Evolutionary conservation across 2,113 vertebrate genomes (phyloP).

Genomic region (Pseudopipra pipra): DNA sequence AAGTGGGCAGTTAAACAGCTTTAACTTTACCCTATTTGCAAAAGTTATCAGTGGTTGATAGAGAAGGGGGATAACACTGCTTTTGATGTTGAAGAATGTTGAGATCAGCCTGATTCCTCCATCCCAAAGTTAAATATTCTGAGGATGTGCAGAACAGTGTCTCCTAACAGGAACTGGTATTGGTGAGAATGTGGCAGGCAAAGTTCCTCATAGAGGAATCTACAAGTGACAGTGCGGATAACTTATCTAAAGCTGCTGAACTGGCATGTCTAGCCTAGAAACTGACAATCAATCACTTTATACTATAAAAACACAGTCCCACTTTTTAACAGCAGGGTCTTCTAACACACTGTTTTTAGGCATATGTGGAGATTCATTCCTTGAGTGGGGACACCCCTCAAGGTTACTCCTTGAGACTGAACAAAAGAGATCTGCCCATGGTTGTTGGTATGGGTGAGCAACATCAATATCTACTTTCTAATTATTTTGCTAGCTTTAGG

Average conservation of each 20-base stretch:
- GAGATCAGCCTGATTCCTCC: background rate
- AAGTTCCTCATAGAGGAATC: background rate
- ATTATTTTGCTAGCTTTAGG: background rate
- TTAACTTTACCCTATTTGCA: background rate
- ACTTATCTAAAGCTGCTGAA: background rate
- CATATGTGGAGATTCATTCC: background rate
- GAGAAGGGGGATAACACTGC: background rate
- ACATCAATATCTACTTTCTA: background rate
- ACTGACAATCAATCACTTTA: background rate
- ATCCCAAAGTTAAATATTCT: background rate
- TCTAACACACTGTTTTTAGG: rapidly evolving
- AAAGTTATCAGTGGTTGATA: background rate
- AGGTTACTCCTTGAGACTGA: background rate
- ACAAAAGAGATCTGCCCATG: background rate
- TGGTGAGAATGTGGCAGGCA: background rate
- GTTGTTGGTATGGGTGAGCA: too few relatives aligned
- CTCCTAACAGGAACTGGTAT: background rate
- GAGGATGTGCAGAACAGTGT: background rate
- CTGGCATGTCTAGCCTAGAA: background rate
- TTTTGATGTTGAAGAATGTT: background rate
- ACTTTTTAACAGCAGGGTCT: rapidly evolving
- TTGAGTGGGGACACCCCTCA: background rate
- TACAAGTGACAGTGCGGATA: background rate
- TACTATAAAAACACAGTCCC: background rate
- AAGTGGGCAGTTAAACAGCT: background rate